Evolutionary conservation across 2,888 invertebrate species (phyloP).

Genomic region (Cristatella mucedo): DNA sequence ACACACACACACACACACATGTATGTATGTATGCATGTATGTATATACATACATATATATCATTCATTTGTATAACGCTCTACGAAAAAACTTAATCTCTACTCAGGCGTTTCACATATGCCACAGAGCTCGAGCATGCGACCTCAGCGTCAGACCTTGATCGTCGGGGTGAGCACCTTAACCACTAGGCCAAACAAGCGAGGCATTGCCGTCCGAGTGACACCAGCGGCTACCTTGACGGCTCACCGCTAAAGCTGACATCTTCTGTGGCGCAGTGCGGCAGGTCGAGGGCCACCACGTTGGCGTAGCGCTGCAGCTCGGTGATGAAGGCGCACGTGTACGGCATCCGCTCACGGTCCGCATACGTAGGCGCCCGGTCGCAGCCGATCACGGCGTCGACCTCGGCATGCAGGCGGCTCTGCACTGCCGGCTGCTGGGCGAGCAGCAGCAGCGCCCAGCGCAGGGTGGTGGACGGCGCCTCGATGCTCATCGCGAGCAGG

Average conservation of each 20-base stretch:
- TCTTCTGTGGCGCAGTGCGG: constrained; percentile 9
- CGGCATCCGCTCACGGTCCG: constrained; percentile 7
- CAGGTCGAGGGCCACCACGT: constrained; percentile 9
- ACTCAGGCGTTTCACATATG: too few relatives aligned
- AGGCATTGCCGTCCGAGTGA: too few relatives aligned
- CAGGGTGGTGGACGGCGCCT: constrained; percentile 3
- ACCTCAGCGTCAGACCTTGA: too few relatives aligned
- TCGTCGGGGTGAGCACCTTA: too few relatives aligned
- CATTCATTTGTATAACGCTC: too few relatives aligned
- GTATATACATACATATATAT: too few relatives aligned
- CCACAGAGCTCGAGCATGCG: too few relatives aligned
- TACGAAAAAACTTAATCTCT: too few relatives aligned
- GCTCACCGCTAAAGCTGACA: constrained; percentile 8
- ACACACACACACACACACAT: too few relatives aligned
- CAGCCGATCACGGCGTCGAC: constrained; percentile 9
- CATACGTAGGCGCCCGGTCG: not conserved
- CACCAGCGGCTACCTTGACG: too few relatives aligned
- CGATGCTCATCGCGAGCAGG: constrained; percentile 5
- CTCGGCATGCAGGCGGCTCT: constrained; percentile 1
- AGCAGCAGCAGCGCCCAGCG: constrained; percentile 6
- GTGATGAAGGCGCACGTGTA: constrained; percentile 10
- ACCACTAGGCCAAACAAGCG: too few relatives aligned
- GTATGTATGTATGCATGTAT: too few relatives aligned
- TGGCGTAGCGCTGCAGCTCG: constrained; percentile 10
- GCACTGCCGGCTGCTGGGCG: not conserved